A percentile compares a stretch with the other conserved stretches of the same genome.
These are phyloP conservation scores for Chloroceryle inda DNA, from an alignment of 2,797 vertebrate genomes.

Conservation along the genomic window DNA sequence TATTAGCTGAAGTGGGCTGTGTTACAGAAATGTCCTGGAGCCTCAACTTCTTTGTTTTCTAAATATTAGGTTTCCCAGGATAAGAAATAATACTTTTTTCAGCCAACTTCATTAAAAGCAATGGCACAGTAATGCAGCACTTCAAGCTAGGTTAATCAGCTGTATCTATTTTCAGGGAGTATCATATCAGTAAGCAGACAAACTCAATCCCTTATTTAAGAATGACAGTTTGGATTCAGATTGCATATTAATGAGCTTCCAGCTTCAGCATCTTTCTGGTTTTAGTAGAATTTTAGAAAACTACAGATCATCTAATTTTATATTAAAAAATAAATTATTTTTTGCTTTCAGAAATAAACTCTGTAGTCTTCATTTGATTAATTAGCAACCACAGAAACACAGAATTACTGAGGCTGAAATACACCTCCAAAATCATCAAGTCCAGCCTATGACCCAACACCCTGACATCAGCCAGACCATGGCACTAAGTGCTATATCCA, in stretches of 20 bases:
- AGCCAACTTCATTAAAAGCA: neutral
- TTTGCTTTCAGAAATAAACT: neutral
- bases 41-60: neutral
- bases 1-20: neutral
- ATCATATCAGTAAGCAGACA: neutral
- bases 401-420: no score
- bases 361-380: neutral
- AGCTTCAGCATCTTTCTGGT: neutral
- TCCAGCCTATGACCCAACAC: no score
- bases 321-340: neutral
- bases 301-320: neutral
- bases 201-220: neutral
- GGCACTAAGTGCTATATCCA: no score
- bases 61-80: neutral
- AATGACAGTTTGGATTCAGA: conserved; percentile 6
- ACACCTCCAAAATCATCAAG: no score
- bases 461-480: no score
- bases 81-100: neutral
- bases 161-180: neutral
- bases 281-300: neutral
- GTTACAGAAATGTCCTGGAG: neutral
- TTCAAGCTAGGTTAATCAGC: neutral
- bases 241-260: neutral
- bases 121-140: neutral
- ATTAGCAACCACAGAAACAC: neutral